Percentiles rank a stretch among this genome's conserved stretches.
Evolutionary conservation across 2,888 invertebrate genomes (phyloP).

Genomic region (Sicus ferrugineus): DNA sequence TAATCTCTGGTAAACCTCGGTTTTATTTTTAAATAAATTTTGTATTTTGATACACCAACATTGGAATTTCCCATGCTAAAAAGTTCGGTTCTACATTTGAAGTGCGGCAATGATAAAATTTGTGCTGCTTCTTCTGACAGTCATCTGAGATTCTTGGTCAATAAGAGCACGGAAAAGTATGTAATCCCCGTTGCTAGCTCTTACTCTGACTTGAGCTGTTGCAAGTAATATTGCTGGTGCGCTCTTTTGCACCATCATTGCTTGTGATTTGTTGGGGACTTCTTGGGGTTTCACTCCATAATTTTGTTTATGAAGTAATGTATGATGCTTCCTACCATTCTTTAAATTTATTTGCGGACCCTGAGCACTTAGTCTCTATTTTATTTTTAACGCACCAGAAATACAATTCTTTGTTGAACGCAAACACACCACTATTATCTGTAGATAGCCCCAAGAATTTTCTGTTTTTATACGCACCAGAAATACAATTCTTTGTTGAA

Average conservation of each 20-base stretch:
- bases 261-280: neutral
- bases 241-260: neutral
- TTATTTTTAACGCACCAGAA: constrained; percentile 6
- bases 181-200: constrained; percentile 20
- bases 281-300: neutral
- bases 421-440: neutral
- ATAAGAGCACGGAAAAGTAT: constrained; percentile 22
- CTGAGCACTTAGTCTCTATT: constrained; percentile 4
- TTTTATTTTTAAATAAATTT: constrained; percentile 25
- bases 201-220: constrained; percentile 4
- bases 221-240: constrained; percentile 17
- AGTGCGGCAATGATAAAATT: constrained; percentile 21
- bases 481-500: neutral
- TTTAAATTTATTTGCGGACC: neutral
- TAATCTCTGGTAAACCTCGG: constrained; percentile 26
- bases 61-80: constrained; percentile 19
- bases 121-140: constrained; percentile 29
- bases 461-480: neutral
- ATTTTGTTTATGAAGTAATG: neutral
- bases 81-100: constrained; percentile 15
- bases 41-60: constrained; percentile 25
- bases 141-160: constrained; percentile 29
- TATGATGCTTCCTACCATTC: neutral
- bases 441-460: neutral
- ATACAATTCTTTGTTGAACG: neutral